Base-by-base conservation (phyloP, 2,888 invertebrate genomes). In the Acleris emargana region DNA sequence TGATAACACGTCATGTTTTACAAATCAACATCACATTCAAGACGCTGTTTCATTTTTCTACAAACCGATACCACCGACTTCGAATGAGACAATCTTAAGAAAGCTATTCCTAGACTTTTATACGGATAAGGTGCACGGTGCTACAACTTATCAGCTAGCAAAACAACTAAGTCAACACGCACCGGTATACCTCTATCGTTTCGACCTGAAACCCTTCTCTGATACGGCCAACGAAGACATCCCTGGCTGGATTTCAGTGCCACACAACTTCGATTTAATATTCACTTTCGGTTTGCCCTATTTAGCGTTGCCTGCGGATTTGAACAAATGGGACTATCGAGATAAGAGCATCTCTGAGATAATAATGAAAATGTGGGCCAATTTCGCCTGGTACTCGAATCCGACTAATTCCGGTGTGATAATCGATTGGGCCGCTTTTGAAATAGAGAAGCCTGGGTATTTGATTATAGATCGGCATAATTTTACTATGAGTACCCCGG, bases 241-340 rank as follows among this genome's bases (percentile, higher is more conserved):
- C 28, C 96, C 97, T 0, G 94, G 94, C 53, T 97, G 97, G 97
- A 94, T 96, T 0, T 94, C 95, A 18, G 97, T 97, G 0, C 96
- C 97, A 1, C 97, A 97, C 80, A 95, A 96, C 82, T 96, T 95
- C 72, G 97, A 97, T 82, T 93, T 97, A 69, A 95, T 97, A 57
- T 97, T 96, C 79, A 94, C 96, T 6, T 97, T 97, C 94, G 97
- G 97, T 0, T 93, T 97, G 76, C 97, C 97, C 0, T 95, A 96
- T 81, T 94, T 96, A 93, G 93, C 93, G 6, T 84, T 93, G 45
- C 91, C 94, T 2, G 91, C 93, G 70, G 93, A 94, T 70, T 87
- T 93, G 58, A 90, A 92, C 38, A 94, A 94, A 76, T 97, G 97
- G 97, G 96, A 96, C 75, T 93, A 93, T 60, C 93, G 95, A 60